phyloP scores from a whole-genome alignment of 2,888 invertebrate species.

The Spilosoma lubricipeda region DNA sequence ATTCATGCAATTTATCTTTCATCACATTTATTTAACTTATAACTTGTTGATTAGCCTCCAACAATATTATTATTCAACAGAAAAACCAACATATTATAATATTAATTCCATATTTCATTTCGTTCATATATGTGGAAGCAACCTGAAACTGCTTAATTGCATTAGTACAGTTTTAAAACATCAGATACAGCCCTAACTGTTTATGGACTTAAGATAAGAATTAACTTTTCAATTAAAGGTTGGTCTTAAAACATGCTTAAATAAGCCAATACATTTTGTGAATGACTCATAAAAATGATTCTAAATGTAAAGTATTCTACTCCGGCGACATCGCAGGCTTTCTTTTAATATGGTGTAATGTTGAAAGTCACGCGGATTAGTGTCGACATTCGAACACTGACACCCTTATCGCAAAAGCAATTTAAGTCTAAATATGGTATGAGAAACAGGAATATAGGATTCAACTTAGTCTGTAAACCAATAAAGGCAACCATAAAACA shows the following conservation, averaged over 20 bases:
- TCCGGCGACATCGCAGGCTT: constrained; percentile 66
- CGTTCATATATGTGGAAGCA: neutral
- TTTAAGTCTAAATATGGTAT: constrained; percentile 33
- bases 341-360: constrained; percentile 73
- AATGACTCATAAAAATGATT: constrained; percentile 52
- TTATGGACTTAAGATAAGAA: constrained; percentile 4
- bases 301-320: constrained; percentile 44
- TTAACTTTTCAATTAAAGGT: constrained; percentile 11
- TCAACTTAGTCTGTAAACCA: constrained; percentile 41
- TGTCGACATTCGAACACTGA: constrained; percentile 56
- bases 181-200: constrained; percentile 1
- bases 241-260: constrained; percentile 11
- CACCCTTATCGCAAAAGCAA: constrained; percentile 55
- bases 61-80: neutral
- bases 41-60: neutral
- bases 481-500: constrained; percentile 47
- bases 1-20: neutral
- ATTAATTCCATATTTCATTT: neutral
- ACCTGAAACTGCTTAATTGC: neutral
- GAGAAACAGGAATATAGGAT: constrained; percentile 49
- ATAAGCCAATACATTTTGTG: constrained; percentile 46
- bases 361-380: constrained; percentile 64
- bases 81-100: neutral
- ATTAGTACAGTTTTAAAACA: neutral
- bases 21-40: neutral